Conservation (phyloP, 1,140 invertebrate species). For the Rhagoletis zephyria region DNA sequence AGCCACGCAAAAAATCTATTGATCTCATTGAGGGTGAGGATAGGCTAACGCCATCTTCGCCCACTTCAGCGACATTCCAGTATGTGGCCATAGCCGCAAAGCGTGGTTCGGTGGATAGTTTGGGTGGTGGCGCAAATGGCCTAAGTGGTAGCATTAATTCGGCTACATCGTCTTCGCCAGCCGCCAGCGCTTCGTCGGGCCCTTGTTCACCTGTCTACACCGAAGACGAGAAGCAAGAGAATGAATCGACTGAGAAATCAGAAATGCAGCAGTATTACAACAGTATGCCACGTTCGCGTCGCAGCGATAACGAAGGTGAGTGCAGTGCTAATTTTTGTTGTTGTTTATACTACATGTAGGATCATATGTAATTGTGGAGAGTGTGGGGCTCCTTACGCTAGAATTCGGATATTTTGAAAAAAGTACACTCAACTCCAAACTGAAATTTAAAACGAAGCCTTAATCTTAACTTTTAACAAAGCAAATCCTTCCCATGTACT, state of each 20-base stretch:
- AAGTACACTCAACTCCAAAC: too few species aligned
- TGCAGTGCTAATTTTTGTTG: constrained; percentile 28
- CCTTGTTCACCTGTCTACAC: constrained; percentile 75
- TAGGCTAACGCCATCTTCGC: constrained; percentile 63
- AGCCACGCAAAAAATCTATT: constrained; percentile 70
- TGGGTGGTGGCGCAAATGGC: constrained; percentile 53
- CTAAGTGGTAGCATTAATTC: constrained; percentile 68
- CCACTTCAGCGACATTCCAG: constrained; percentile 54
- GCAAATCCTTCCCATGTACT: too few species aligned
- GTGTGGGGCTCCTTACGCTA: too few species aligned
- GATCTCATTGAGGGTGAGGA: constrained; percentile 67
- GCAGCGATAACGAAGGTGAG: constrained; percentile 73
- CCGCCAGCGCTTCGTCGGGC: constrained; percentile 73
- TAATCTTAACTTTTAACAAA: too few species aligned
- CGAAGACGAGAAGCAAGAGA: constrained; percentile 76
- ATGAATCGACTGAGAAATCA: constrained; percentile 75
- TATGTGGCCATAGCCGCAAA: constrained; percentile 60
- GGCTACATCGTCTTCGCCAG: constrained; percentile 62
- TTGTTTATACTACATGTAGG: too few species aligned
- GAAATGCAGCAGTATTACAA: constrained; percentile 65
- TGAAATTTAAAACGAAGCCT: too few species aligned
- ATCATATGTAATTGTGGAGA: too few species aligned
- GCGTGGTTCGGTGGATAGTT: constrained; percentile 64
- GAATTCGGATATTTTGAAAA: too few species aligned
- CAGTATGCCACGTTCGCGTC: constrained; percentile 63